A percentile compares a stretch with the other conserved stretches of the same genome.
These are phyloP conservation scores for Bos indicus DNA, from an alignment of 2,113 vertebrate species.

Conservation along the genomic window DNA sequence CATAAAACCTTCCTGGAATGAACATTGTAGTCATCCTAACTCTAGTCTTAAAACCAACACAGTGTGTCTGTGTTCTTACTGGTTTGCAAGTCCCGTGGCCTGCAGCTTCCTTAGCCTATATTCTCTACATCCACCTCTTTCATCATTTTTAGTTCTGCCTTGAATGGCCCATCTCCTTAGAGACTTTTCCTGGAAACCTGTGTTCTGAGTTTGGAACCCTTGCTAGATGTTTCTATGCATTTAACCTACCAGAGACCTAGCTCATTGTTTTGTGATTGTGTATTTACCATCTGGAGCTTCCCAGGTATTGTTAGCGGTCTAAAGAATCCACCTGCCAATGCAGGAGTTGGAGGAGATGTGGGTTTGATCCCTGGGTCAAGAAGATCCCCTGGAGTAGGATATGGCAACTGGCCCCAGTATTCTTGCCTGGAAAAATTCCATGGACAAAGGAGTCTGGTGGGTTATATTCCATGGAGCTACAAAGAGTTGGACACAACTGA, in stretches of 20 bases:
- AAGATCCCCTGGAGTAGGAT: background rate
- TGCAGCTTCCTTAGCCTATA: background rate
- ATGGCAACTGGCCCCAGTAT: background rate
- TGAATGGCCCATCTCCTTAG: background rate
- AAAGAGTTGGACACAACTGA: background rate
- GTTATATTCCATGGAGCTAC: background rate
- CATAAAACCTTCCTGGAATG: background rate
- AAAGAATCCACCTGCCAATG: background rate
- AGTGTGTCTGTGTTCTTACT: background rate
- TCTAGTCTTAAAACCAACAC: background rate
- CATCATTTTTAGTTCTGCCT: background rate
- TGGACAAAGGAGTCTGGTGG: background rate
- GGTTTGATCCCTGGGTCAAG: background rate
- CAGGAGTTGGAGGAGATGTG: background rate
- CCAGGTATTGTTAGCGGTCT: background rate
- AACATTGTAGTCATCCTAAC: background rate
- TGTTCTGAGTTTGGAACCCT: background rate
- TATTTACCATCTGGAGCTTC: background rate
- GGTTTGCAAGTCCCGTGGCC: background rate
- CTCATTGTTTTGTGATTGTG: background rate
- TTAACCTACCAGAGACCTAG: background rate
- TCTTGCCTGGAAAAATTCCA: background rate
- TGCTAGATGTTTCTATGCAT: background rate
- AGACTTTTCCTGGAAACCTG: background rate
- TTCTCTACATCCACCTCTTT: background rate